These are phyloP conservation scores for Gadopsis bispinosus DNA, from an alignment of 2,797 vertebrate genomes.

Conservation along the genomic window DNA sequence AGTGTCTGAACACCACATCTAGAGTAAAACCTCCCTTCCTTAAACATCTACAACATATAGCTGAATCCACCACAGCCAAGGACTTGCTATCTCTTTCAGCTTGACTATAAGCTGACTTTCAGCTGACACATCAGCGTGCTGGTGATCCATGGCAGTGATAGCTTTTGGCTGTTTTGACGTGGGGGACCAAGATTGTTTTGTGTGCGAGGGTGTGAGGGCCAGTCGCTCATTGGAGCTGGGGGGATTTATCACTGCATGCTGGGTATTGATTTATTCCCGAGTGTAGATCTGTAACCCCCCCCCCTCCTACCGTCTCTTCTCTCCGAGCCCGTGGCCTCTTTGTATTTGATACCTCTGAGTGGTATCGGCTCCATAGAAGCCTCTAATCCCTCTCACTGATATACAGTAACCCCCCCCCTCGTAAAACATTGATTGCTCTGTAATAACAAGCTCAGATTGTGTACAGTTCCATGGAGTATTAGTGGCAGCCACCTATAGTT, in stretches of 20 bases:
- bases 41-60: constrained; percentile 20
- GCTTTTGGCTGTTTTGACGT: constrained; percentile 81
- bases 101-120: constrained; percentile 62
- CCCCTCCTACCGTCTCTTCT: neutral
- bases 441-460: constrained; percentile 62
- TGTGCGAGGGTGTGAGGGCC: constrained; percentile 74
- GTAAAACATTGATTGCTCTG: constrained; percentile 68
- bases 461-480: constrained; percentile 27
- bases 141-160: constrained; percentile 78
- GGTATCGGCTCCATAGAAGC: constrained; percentile 58
- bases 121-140: constrained; percentile 72
- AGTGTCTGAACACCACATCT: neutral
- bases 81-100: constrained; percentile 49
- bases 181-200: constrained; percentile 78
- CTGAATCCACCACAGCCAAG: constrained; percentile 29
- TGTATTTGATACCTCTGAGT: constrained; percentile 55
- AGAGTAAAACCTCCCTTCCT: constrained; percentile 8
- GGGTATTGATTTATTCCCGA: constrained; percentile 81
- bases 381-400: constrained; percentile 65
- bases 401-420: constrained; percentile 54
- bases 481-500: constrained; percentile 26
- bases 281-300: constrained; percentile 39
- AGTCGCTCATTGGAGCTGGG: constrained; percentile 73
- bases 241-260: constrained; percentile 80
- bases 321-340: constrained; percentile 43